phyloP scores from a whole-genome alignment of 2,888 invertebrate species.

The Drosophila subquinaria region DNA sequence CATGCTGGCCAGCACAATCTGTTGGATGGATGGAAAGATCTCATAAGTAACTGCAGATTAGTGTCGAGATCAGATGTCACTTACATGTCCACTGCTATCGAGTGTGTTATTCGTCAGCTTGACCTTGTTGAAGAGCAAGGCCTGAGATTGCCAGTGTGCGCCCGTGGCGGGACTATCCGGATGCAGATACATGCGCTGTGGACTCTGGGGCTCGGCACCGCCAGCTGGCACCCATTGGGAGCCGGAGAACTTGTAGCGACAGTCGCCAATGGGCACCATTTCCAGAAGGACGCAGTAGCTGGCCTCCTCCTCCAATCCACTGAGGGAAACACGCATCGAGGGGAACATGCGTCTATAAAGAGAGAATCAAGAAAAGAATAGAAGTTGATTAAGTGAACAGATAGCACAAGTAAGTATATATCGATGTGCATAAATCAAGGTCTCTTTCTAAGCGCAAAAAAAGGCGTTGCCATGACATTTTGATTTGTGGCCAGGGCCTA shows the following conservation, averaged over 20 bases:
- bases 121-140: slow-evolving; percentile 92
- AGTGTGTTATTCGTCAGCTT: slow-evolving; percentile 95
- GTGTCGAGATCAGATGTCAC: slow-evolving; percentile 76
- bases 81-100: slow-evolving; percentile 92
- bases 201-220: slow-evolving; percentile 93
- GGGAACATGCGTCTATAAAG: slow-evolving; percentile 95
- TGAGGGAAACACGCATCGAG: slow-evolving; percentile 90
- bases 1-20: slow-evolving; percentile 97
- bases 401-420: slow-evolving; percentile 7
- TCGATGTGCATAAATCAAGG: slow-evolving; percentile 69
- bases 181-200: slow-evolving; percentile 92
- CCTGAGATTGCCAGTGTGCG: slow-evolving; percentile 94
- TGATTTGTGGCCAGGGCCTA: slow-evolving; percentile 83
- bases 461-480: slow-evolving; percentile 71
- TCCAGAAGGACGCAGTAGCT: slow-evolving; percentile 94
- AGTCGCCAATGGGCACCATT: slow-evolving; percentile 91
- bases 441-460: slow-evolving; percentile 48
- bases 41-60: slow-evolving; percentile 12
- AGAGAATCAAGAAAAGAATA: slow-evolving; percentile 33
- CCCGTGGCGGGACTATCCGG: slow-evolving; percentile 95
- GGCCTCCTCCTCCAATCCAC: slow-evolving; percentile 92
- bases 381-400: slow-evolving; percentile 63
- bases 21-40: slow-evolving; percentile 68
- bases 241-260: slow-evolving; percentile 93
- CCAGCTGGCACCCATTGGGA: slow-evolving; percentile 95